Evolutionary conservation across 1,140 invertebrate species (phyloP).

Genomic region (Hesperophylax magnus): DNA sequence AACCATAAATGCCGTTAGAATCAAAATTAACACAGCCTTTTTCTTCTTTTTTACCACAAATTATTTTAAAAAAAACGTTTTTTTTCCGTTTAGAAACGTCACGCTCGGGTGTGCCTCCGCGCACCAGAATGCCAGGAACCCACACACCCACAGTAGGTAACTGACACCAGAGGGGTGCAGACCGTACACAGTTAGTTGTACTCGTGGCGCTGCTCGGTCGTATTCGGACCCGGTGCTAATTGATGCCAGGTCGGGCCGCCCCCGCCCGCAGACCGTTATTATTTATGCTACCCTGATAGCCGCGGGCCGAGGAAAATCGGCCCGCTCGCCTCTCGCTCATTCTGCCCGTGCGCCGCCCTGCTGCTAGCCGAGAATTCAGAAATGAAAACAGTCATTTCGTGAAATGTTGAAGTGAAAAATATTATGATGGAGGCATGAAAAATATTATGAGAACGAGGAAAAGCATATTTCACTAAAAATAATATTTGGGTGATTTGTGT

Average conservation of each 20-base stretch:
- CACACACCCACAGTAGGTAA: background rate
- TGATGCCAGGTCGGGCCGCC: constrained; percentile 16
- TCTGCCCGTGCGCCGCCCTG: background rate
- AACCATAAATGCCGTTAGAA: too few species aligned
- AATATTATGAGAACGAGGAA: too few species aligned
- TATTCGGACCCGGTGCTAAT: constrained; percentile 28
- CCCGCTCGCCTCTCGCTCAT: background rate
- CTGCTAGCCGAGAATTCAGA: constrained; percentile 25
- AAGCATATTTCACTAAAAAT: too few species aligned
- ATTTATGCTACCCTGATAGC: constrained; percentile 38
- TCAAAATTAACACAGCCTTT: too few species aligned
- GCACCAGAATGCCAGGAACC: background rate
- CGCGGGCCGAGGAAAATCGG: constrained; percentile 21
- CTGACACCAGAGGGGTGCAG: background rate
- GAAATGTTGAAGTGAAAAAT: too few species aligned
- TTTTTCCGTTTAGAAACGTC: background rate
- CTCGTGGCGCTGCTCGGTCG: background rate
- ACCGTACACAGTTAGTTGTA: too few species aligned
- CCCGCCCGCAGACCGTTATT: constrained; percentile 29
- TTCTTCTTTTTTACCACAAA: too few species aligned
- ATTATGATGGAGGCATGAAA: too few species aligned
- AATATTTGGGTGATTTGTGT: too few species aligned
- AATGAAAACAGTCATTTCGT: background rate
- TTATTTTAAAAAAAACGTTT: too few species aligned
- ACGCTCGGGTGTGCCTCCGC: background rate